Percentiles rank a stretch among this genome's conserved stretches.
These are phyloP conservation scores for Patella vulgata DNA, from an alignment of 1,140 invertebrate genomes.

Conservation along the genomic window DNA sequence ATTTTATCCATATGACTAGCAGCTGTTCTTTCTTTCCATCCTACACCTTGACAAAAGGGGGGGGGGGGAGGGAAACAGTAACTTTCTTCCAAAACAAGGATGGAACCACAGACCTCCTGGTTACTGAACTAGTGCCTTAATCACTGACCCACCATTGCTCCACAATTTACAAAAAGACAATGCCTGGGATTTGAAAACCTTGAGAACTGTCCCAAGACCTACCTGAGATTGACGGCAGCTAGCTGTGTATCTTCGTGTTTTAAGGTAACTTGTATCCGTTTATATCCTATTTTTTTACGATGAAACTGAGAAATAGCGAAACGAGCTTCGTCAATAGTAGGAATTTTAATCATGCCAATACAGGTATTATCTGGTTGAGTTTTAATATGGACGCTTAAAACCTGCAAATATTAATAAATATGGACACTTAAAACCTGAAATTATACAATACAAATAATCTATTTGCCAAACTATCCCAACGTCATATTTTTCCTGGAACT, in stretches of 20 bases:
- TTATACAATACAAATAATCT: neutral
- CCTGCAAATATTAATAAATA: slow-evolving; percentile 67
- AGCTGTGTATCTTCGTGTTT: slow-evolving; percentile 71
- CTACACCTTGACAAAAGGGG: too few relatives aligned
- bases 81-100: too few relatives aligned
- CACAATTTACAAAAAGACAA: too few relatives aligned
- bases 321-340: slow-evolving; percentile 77
- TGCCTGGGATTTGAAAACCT: too few relatives aligned
- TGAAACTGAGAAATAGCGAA: slow-evolving; percentile 86
- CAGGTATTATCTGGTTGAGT: slow-evolving; percentile 77
- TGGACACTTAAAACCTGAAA: neutral
- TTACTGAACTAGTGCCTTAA: too few relatives aligned
- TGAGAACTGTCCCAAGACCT: too few relatives aligned
- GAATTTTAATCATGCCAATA: slow-evolving; percentile 76
- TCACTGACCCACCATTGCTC: too few relatives aligned
- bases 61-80: too few relatives aligned
- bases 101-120: too few relatives aligned
- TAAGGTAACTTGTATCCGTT: slow-evolving; percentile 82
- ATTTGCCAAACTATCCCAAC: neutral
- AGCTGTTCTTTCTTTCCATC: too few relatives aligned
- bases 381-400: slow-evolving; percentile 75
- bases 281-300: slow-evolving; percentile 82
- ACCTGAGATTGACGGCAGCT: slow-evolving; percentile 75
- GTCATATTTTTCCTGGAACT: neutral
- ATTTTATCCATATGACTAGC: too few relatives aligned